phyloP scores from a whole-genome alignment of 2,888 invertebrate genomes.

The Acanthoscelides obtectus region DNA sequence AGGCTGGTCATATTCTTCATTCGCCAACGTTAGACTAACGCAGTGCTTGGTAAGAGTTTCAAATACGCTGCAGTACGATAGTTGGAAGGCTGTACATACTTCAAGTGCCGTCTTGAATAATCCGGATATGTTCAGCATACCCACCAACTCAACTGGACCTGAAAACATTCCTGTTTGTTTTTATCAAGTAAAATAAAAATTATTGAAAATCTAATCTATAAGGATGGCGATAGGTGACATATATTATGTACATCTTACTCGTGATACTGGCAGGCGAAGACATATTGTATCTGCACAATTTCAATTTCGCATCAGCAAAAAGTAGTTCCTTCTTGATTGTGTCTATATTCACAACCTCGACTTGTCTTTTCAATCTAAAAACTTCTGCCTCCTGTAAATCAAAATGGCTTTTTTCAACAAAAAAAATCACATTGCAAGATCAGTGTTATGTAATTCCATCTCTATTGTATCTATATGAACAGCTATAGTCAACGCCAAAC shows the following conservation, averaged over 20 bases:
- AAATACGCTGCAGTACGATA: conserved; percentile 58
- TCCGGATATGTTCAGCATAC: conserved; percentile 60
- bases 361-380: conserved; percentile 44
- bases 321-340: conserved; percentile 67
- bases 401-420: no score
- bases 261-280: not conserved
- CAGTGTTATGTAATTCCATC: no score
- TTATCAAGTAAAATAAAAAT: not conserved
- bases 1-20: conserved; percentile 49
- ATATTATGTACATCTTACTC: not conserved
- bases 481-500: no score
- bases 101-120: conserved; percentile 65
- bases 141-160: conserved; percentile 57
- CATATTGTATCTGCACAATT: conserved; percentile 53
- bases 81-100: conserved; percentile 57
- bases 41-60: conserved; percentile 69
- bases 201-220: no score
- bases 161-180: not conserved
- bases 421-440: no score
- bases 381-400: conserved; percentile 6
- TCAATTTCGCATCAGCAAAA: conserved; percentile 58
- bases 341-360: conserved; percentile 56
- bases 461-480: no score
- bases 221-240: no score
- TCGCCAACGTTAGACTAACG: conserved; percentile 45